Conservation (phyloP, 2,113 vertebrate genomes). For the Melanerpes formicivorus region DNA sequence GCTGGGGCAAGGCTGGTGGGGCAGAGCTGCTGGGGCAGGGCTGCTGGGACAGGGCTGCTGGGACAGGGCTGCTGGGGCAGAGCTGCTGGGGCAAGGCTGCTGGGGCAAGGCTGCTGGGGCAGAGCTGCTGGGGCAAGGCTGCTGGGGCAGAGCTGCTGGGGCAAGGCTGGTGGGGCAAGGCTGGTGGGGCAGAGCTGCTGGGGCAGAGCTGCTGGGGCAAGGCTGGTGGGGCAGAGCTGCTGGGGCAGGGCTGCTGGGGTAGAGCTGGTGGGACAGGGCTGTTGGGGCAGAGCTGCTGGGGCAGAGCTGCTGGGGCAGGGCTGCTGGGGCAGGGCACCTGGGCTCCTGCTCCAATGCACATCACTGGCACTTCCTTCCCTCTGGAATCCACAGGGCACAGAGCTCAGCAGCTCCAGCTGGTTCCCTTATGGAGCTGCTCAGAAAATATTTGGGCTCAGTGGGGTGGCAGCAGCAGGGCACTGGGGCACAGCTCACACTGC, state of each 20-base stretch:
- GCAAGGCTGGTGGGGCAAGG: too few relatives aligned
- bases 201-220: too few relatives aligned
- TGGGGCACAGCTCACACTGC: background rate
- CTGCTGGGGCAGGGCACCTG: background rate
- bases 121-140: background rate
- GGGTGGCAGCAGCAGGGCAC: background rate
- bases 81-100: background rate
- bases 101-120: background rate
- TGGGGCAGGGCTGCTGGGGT: too few relatives aligned
- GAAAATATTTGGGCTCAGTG: background rate
- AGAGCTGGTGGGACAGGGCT: too few relatives aligned
- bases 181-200: too few relatives aligned
- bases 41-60: too few relatives aligned
- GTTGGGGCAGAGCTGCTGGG: too few relatives aligned
- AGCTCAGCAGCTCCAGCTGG: background rate
- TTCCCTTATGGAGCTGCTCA: background rate
- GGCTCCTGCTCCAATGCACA: background rate
- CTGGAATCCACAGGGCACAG: background rate
- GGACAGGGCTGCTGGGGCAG: background rate
- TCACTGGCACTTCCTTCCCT: background rate
- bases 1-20: too few relatives aligned
- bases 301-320: background rate
- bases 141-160: background rate
- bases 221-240: too few relatives aligned
- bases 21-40: too few relatives aligned